Evolutionary conservation across 2,113 vertebrate species (phyloP), one percentile per base, ranked within the genome.

Genomic region (Triplophysa rosa): DNA sequence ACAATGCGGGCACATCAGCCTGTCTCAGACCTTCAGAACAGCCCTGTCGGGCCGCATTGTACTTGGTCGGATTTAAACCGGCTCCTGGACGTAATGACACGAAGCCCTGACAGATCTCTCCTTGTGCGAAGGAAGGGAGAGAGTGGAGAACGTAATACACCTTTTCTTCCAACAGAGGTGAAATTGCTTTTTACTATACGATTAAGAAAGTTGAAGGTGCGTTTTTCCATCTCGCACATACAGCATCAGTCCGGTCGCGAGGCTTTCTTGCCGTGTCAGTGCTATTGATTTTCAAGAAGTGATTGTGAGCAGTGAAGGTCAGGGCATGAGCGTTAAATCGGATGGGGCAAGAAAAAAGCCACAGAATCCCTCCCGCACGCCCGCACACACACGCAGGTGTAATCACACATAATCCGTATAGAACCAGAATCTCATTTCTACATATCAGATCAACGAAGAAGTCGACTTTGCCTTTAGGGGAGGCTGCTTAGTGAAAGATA

Each of bases 261-360:
- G 7, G 52, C 52, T 58, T 65, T 77, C 74, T 54, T 54, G 17
- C 23, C 52, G 74, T 54, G 62, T 65, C 74, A 76, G 74, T 17
- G 26, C 45, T 77, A 77, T 77, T 77, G 74, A 77, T 77, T 77
- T 77, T 65, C 62, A 52, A 65, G 61, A 77, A 77, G 61, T 77
- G 45, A 77, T 77, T 77, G 61, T 61, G 26, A 77, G 54, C 21
- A 3, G 17, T 77, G 71, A 63, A 69, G 54, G 54, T 68, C 65
- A 76, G 56, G 54, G 65, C 37, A 77, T 62, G 64, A 45, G 62
- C 74, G 47, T 77, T 77, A 77, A 77, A 77, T 77, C 62, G 37
- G 74, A 77, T 45, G 4, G 42, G 62, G 40, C 37, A 64, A 63
- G 59, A 47, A 75, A 63, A 75, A 52, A 66, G 62, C 74, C 19